Evolutionary conservation across 2,113 vertebrate species (phyloP), one percentile per base, ranked within the genome.

Genomic region (Alligator sinensis): DNA sequence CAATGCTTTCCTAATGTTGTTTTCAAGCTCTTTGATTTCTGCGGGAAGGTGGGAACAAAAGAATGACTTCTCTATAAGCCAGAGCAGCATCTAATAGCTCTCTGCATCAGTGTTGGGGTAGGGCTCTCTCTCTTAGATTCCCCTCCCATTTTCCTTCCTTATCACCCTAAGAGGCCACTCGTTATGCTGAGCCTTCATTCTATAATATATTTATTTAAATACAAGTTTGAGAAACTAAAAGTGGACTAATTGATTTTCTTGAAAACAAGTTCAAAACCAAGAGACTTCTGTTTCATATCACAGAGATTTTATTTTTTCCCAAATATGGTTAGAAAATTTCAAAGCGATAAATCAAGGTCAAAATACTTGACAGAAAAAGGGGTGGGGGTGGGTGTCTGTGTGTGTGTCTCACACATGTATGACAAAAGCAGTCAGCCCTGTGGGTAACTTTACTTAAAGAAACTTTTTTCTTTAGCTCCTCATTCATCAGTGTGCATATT

Each of bases 1-100:
- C 97, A 99, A 98, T 5, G 97, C 96, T 97, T 99, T 99, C 97
- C 99, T 98, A 96, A 99, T 99, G 95, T 98, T 98, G 95, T 99
- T 99, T 97, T 99, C 99, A 96, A 99, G 97, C 97, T 99, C 99
- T 94, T 99, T 98, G 93, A 99, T 97, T 98, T 99, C 99, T 99
- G 98, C 91, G 75, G 85, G 77, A 81, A 92, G 59, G 24, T 34
- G n/a, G 77, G 14, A 91, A 90, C 22, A 93, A 94, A 58, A 66
- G 1, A 11, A 6, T 74, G 1, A 1, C 61, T 97, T 92, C 95
- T 82, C 19, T 25, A 84, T 7, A 3, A 1, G 22, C 30, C 9
- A 84, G 62, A 86, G 85, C 81, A 90, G 1, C 55, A 87, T 38
- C 4, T 68, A 30, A 4, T 68, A 27, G 61, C 74, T 81, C 28